These are phyloP conservation scores for Drosophila macrothrix DNA, from an alignment of 2,888 invertebrate species.

Conservation along the genomic window DNA sequence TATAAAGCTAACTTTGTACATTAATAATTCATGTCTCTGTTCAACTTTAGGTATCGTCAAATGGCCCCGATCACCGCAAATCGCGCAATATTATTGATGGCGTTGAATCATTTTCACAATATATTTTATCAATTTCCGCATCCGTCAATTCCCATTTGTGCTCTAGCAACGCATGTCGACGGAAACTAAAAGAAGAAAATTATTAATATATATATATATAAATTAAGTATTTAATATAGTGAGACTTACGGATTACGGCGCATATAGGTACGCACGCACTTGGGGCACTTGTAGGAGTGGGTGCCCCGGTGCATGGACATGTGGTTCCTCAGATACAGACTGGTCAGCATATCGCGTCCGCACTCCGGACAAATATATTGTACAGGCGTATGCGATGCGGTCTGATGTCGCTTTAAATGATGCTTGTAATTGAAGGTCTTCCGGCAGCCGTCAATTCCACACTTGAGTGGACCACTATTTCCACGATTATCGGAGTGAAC, in stretches of 20 bases:
- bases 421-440: constrained; percentile 75
- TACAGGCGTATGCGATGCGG: constrained; percentile 59
- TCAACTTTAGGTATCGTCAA: constrained; percentile 20
- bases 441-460: constrained; percentile 61
- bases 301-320: constrained; percentile 57
- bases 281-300: constrained; percentile 67
- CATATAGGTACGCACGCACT: constrained; percentile 67
- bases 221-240: too few relatives aligned
- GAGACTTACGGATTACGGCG: constrained; percentile 69
- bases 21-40: constrained; percentile 15
- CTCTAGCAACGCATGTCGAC: constrained; percentile 59
- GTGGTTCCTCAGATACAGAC: constrained; percentile 64
- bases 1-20: constrained; percentile 43
- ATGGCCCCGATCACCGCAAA: background rate
- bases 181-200: constrained; percentile 51
- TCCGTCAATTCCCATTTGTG: constrained; percentile 66
- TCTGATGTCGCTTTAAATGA: constrained; percentile 78
- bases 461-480: constrained; percentile 52
- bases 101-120: constrained; percentile 36
- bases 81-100: background rate
- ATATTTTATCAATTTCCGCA: constrained; percentile 59
- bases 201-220: background rate
- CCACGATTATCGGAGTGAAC: constrained; percentile 47
- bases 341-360: constrained; percentile 55
- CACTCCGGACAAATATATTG: constrained; percentile 66